Base-by-base conservation (phyloP, 2,797 vertebrate genomes). In the Merluccius polli region DNA sequence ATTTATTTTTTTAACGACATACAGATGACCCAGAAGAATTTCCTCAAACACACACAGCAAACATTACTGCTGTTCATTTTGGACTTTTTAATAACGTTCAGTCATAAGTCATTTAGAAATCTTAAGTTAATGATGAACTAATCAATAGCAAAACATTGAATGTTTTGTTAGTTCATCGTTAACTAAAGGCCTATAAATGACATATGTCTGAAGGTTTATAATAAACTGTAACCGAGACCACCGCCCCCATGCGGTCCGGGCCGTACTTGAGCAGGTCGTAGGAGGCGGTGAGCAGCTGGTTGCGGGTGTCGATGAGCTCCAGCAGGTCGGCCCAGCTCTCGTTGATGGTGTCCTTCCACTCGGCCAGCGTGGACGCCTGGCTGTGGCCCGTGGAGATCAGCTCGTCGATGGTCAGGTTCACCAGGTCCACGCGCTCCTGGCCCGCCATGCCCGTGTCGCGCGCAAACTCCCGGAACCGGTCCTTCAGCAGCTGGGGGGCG, bases 371-470 rank as follows among this genome's bases (percentile, higher is more conserved):
- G 85, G 97, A 96, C 0, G 97, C 97, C 1, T 98, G 97, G 0
- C 90, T 84, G 70, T 98, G 97, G 10, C 97, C 97, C 0, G 95
- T 97, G 89, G 98, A 97, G 0, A 99, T 98, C 44, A 99, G 93
- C 84, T 99, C 97, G 0, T 99, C 95, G 87, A 97, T 97, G 97
- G 98, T 97, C 88, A 97, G 96, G 90, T 98, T 98, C 79, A 99
- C 91, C 0, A 96, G 96, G 0, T 94, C 93, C 86, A 98, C 95
- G 4, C 97, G 92, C 80, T 98, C 97, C 75, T 96, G 95, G 0
- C 97, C 97, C 0, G 95, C 82, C 0, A 86, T 93, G 48, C 95
- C 95, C 0, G 97, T 98, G 89, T 98, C 97, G 0, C 87, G 93
- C 0, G 95, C 95, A 10, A 98, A 98, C 87, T 96, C 96, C 0